Percentiles rank a stretch among this genome's conserved stretches.
Evolutionary conservation across 2,113 vertebrate species (phyloP).

Genomic region (Ovis aries): ARS-UI_Ramb_v3.0 NC_056069.1:41283001-41283500

Average conservation of each 20-base stretch:
- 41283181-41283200: background rate
- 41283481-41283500: background rate
- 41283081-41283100: background rate
- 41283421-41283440: background rate
- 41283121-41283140: background rate
- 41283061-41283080: background rate
- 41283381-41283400: background rate
- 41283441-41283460: background rate
- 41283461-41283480: background rate
- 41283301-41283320: background rate
- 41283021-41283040: background rate
- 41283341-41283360: background rate
- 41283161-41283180: background rate
- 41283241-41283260: background rate
- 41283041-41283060: accelerated
- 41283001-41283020: background rate
- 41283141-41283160: background rate
- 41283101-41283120: background rate
- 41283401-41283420: background rate
- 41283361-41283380: background rate
- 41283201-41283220: background rate
- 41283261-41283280: slow-evolving; percentile 5
- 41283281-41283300: background rate
- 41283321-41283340: background rate
- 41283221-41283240: background rate